Evolutionary conservation across 1,140 invertebrate species (phyloP).

Genomic region (Dendroctonus ponderosae): DNA sequence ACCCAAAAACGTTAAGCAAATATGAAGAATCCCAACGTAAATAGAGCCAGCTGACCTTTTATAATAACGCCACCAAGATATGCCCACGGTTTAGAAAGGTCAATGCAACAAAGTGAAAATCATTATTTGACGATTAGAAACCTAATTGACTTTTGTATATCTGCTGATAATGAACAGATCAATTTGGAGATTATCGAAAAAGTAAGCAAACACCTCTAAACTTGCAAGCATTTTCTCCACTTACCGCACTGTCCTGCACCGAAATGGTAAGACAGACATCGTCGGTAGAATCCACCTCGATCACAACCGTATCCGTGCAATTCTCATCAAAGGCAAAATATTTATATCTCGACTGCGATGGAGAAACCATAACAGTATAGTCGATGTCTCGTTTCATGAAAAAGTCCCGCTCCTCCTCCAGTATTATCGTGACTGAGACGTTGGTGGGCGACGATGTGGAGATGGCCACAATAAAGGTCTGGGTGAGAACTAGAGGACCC

Average conservation of each 20-base stretch:
- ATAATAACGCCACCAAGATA: too few species aligned
- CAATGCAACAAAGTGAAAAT: too few species aligned
- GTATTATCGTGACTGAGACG: conserved; percentile 54
- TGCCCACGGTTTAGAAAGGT: too few species aligned
- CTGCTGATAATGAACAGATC: too few species aligned
- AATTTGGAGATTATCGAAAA: too few species aligned
- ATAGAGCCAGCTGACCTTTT: too few species aligned
- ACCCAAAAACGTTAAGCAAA: too few species aligned
- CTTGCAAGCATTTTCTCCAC: not conserved
- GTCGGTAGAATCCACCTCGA: conserved; percentile 66
- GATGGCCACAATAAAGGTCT: conserved; percentile 60
- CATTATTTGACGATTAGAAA: too few species aligned
- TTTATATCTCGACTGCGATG: conserved; percentile 52
- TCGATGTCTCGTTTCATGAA: conserved; percentile 53
- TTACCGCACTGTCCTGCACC: conserved; percentile 44
- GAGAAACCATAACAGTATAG: conserved; percentile 50
- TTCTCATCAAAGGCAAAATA: conserved; percentile 43
- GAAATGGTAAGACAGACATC: conserved; percentile 65
- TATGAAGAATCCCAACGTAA: too few species aligned
- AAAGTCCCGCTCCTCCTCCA: conserved; percentile 59
- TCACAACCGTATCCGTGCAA: conserved; percentile 57
- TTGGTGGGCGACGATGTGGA: conserved; percentile 58
- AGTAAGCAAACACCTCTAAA: not conserved
- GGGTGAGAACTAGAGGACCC: conserved; percentile 23
- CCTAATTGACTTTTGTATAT: too few species aligned